These are phyloP conservation scores for Cherax quadricarinatus DNA, from an alignment of 1,140 invertebrate genomes.

Conservation along the genomic window DNA sequence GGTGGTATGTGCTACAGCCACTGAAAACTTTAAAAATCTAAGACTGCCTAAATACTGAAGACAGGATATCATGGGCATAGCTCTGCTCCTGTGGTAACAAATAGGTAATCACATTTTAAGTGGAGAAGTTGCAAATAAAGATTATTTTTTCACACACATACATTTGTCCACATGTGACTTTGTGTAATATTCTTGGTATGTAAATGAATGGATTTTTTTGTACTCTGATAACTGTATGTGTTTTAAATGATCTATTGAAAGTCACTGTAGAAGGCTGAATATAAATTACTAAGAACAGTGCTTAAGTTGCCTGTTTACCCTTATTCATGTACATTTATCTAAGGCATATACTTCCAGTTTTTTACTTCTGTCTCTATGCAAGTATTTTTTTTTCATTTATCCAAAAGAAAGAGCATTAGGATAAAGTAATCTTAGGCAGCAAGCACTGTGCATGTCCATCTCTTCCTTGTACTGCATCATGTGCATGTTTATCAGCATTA, in stretches of 20 bases:
- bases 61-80: too few species aligned
- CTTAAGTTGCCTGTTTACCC: not conserved
- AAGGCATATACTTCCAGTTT: not conserved
- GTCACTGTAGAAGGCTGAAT: not conserved
- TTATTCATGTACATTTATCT: not conserved
- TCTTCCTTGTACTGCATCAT: not conserved
- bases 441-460: not conserved
- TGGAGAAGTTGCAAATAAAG: too few species aligned
- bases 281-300: too few species aligned
- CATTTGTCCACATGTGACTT: not conserved
- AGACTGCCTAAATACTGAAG: too few species aligned
- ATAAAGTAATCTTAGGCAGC: not conserved
- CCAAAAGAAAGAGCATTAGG: not conserved
- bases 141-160: too few species aligned
- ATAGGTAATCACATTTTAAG: too few species aligned
- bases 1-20: too few species aligned
- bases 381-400: not conserved
- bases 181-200: not conserved
- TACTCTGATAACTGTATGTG: not conserved
- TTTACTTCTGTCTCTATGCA: not conserved
- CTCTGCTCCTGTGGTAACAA: too few species aligned
- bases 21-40: too few species aligned
- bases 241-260: not conserved
- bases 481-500: not conserved
- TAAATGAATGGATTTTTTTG: not conserved